Evolutionary conservation across 2,113 vertebrate species (phyloP), one percentile per base, ranked within the genome.

Genomic region (Bubo bubo): DNA sequence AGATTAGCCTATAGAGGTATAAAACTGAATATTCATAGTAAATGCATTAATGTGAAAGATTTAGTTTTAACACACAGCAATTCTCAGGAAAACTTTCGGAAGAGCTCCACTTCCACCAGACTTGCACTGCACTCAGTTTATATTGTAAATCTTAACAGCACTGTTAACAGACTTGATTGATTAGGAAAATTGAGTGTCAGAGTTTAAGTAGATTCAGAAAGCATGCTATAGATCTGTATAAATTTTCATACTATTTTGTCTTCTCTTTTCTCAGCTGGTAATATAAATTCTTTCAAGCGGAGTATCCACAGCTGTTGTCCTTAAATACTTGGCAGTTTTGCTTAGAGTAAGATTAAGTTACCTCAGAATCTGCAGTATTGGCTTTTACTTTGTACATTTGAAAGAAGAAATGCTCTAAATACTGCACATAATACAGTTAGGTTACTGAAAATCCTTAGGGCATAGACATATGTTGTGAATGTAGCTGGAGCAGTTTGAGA

Each of bases 321-420:
- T 95, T 91, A 95, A 93, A 87, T 68, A 91, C 86, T 71, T 91
- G 80, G 70, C 83, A 95, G 58, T 95, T 95, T 94, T 95, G 79
- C 72, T 92, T 92, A 53, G 35, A 86, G 27, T 75, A 85, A 81
- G 62, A 95, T 88, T 79, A 93, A 68, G 32, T 88, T 95, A 77
- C 82, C 64, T 86, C 47, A 43, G 66, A 95, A 79, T 89, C 83
- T 95, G 80, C 39, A 79, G 19, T 82, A 92, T 30, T 91, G 64
- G 67, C 32, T 93, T 96, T 71, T 89, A 71, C 35, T 89, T 85
- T 68, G 34, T 79, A 55, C 22, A 52, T 93, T 71, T 88, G 76
- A 83, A 96, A 94, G 56, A 84, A 83, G 37, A 77, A 95, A 91
- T 56, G 19, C 35, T 80, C 75, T 88, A 90, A 96, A 94, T 93